A percentile compares a stretch with the other conserved stretches of the same genome.
These are phyloP conservation scores for Hybos culiciformis DNA, from an alignment of 2,888 invertebrate genomes.

Conservation along the genomic window DNA sequence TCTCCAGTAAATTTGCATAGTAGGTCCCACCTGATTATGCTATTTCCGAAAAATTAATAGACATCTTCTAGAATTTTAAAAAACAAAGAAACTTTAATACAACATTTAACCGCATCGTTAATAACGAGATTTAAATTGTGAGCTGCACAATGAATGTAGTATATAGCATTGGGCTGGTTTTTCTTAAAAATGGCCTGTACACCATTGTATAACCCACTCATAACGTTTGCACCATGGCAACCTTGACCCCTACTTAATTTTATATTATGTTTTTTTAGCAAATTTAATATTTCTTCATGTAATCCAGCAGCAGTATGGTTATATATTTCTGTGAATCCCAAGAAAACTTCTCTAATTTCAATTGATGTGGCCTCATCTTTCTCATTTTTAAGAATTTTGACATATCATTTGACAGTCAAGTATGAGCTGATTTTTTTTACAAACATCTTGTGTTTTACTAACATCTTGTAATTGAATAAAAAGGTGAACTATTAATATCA, in stretches of 20 bases:
- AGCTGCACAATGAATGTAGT: neutral
- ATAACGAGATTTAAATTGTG: neutral
- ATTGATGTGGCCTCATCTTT: neutral
- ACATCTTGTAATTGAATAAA: neutral
- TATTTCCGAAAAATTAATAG: constrained; percentile 17
- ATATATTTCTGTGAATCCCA: too few species aligned
- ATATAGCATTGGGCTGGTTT: neutral
- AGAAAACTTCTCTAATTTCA: too few species aligned
- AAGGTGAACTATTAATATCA: neutral
- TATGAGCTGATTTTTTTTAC: neutral
- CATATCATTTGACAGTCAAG: too few species aligned
- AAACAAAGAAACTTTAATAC: constrained; percentile 7
- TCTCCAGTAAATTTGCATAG: constrained; percentile 17
- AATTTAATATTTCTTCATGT: neutral
- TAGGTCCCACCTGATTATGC: constrained; percentile 19
- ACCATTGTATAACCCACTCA: neutral
- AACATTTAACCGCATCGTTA: constrained; percentile 4
- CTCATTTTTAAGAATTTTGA: too few species aligned
- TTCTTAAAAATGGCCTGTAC: neutral
- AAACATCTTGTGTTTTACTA: neutral
- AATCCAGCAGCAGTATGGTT: neutral
- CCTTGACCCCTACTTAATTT: neutral
- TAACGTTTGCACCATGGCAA: constrained; percentile 4
- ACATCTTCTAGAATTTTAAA: constrained; percentile 16
- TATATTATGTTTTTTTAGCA: neutral